Evolutionary conservation across 1,140 invertebrate genomes (phyloP).

Genomic region (Drosophila pectinifera): DNA sequence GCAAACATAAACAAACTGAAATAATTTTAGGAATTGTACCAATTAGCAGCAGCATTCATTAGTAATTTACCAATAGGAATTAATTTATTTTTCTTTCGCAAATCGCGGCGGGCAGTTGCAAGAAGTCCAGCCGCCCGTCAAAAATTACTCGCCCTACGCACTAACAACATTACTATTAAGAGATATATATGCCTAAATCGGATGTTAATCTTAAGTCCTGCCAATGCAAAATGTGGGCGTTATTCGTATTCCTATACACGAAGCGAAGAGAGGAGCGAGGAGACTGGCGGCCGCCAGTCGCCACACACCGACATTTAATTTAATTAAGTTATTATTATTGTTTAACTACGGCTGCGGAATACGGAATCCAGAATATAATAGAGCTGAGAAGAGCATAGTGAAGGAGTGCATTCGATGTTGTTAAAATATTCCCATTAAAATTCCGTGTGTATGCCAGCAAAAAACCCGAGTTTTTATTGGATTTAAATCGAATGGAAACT

Average conservation of each 20-base stretch:
- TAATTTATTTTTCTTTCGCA: constrained; percentile 41
- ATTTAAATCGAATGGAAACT: constrained; percentile 8
- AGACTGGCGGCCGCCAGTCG: constrained; percentile 8
- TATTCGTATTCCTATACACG: constrained; percentile 51
- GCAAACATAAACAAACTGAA: constrained; percentile 15
- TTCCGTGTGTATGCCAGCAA: constrained; percentile 1
- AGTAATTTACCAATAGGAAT: constrained; percentile 36
- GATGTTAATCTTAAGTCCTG: constrained; percentile 67
- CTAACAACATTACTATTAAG: constrained; percentile 42
- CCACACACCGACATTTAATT: constrained; percentile 44
- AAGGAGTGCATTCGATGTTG: neutral
- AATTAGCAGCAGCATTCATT: constrained; percentile 38
- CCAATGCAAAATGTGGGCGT: constrained; percentile 29
- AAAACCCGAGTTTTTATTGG: constrained; percentile 10
- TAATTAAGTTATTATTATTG: constrained; percentile 58
- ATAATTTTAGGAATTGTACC: constrained; percentile 30
- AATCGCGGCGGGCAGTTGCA: constrained; percentile 7
- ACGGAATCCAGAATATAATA: neutral
- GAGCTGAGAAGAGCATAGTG: neutral
- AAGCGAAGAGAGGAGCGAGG: constrained; percentile 11
- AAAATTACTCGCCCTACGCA: constrained; percentile 38
- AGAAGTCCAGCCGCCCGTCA: neutral
- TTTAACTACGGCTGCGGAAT: constrained; percentile 1
- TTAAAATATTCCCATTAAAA: constrained; percentile 23
- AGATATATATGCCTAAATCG: constrained; percentile 33